These are phyloP conservation scores for Zelleria hepariella DNA, from an alignment of 2,888 invertebrate genomes.

Conservation along the genomic window DNA sequence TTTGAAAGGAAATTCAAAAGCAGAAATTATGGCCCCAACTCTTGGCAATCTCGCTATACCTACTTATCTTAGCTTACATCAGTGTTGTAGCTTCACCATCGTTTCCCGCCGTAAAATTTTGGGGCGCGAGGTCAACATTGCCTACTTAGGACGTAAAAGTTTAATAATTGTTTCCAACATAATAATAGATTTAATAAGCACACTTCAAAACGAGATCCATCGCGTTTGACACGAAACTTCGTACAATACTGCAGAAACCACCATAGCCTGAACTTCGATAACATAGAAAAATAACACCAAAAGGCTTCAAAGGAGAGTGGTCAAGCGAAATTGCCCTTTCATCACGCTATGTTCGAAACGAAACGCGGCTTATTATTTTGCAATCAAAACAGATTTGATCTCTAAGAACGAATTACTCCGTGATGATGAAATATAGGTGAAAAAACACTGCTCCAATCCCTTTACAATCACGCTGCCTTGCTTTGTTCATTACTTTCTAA, in stretches of 20 bases:
- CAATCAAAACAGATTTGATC: slow-evolving; percentile 29
- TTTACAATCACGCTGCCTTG: neutral
- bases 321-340: slow-evolving; percentile 28
- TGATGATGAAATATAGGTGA: slow-evolving; percentile 4
- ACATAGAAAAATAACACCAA: neutral
- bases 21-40: no score
- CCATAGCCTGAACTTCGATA: slow-evolving; percentile 5
- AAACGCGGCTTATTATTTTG: slow-evolving; percentile 24
- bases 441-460: slow-evolving; percentile 2
- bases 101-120: no score
- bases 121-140: no score
- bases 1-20: no score
- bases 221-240: neutral
- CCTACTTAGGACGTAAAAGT: no score
- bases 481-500: slow-evolving; percentile 3
- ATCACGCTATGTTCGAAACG: slow-evolving; percentile 27
- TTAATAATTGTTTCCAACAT: neutral
- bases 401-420: slow-evolving; percentile 17
- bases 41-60: neutral
- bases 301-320: neutral
- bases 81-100: no score
- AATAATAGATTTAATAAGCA: neutral
- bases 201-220: neutral
- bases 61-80: no score
- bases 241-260: slow-evolving; percentile 3